phyloP scores from a whole-genome alignment of 30 jellyfish, hydroid and myxozoan species.

The Morbakka virulenta region DNA sequence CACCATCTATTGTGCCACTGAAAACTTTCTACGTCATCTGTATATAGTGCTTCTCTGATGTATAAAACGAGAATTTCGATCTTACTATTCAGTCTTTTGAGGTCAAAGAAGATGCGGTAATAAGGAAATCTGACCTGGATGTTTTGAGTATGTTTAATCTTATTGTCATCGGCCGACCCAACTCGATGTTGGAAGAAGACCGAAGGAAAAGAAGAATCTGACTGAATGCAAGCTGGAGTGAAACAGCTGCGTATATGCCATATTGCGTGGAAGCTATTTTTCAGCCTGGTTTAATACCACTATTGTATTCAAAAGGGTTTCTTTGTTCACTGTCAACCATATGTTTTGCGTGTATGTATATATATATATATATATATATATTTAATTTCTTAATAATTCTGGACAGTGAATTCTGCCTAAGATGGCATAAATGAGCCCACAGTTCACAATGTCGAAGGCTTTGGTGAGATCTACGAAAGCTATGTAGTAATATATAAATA shows the following conservation, averaged over 20 bases:
- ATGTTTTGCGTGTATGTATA: conserved; percentile 30
- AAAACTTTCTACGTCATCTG: conserved; percentile 61
- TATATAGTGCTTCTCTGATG: conserved; percentile 69
- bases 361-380: no score
- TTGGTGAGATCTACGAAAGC: conserved; percentile 63
- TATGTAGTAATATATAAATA: no score
- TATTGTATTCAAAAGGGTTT: conserved; percentile 43
- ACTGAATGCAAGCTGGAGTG: conserved; percentile 59
- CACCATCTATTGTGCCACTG: conserved; percentile 46
- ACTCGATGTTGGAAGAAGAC: no score
- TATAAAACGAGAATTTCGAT: not conserved
- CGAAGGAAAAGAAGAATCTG: no score
- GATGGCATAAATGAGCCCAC: conserved; percentile 32
- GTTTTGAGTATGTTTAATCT: conserved; percentile 19
- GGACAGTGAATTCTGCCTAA: conserved; percentile 57
- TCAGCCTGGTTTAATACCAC: conserved; percentile 66
- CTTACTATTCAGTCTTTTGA: conserved; percentile 47
- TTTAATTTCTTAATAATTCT: conserved; percentile 22
- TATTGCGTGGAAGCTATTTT: conserved; percentile 47
- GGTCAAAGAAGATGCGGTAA: conserved; percentile 52
- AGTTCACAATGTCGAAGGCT: conserved; percentile 65
- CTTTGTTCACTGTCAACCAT: conserved; percentile 40
- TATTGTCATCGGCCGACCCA: no score
- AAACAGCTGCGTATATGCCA: conserved; percentile 57
- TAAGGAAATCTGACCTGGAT: conserved; percentile 43